These are phyloP conservation scores for Tadarida brasiliensis DNA, from an alignment of 2,797 vertebrate genomes.

Conservation along the genomic window DNA sequence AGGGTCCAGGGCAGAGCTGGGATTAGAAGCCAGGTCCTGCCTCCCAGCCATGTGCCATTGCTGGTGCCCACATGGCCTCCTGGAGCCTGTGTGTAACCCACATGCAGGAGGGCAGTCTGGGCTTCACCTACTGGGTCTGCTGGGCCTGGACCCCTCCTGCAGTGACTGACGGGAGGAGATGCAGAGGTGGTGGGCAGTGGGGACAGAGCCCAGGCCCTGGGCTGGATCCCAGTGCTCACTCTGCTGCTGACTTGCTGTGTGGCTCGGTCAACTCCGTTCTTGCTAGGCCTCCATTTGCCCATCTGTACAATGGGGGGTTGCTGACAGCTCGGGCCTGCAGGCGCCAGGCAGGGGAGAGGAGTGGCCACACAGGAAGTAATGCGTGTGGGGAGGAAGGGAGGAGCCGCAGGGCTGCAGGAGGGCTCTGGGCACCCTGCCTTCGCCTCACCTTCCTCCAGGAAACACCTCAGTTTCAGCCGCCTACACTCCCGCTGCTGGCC, in stretches of 20 bases:
- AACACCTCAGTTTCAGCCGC: constrained; percentile 41
- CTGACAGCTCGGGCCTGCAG: neutral
- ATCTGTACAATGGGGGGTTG: neutral
- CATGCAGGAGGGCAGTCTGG: neutral
- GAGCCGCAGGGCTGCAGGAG: accelerated
- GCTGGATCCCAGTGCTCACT: neutral
- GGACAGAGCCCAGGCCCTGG: neutral
- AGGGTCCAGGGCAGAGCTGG: neutral
- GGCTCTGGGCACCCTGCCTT: neutral
- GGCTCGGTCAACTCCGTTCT: neutral
- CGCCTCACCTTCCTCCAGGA: neutral
- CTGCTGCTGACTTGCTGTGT: neutral
- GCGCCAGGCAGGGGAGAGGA: neutral
- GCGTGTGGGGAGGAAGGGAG: neutral
- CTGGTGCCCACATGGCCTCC: neutral
- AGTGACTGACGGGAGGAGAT: neutral
- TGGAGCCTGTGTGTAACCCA: neutral
- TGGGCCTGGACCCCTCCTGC: neutral
- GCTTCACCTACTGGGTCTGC: neutral
- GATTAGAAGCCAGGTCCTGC: neutral
- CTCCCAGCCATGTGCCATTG: neutral
- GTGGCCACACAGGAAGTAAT: neutral
- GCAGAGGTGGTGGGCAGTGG: neutral
- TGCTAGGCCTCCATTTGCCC: constrained; percentile 17
- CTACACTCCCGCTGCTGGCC: constrained; percentile 46